These are phyloP conservation scores for Leptoteleia sp. DNA, from an alignment of 1,140 invertebrate genomes.

Conservation along the genomic window DNA sequence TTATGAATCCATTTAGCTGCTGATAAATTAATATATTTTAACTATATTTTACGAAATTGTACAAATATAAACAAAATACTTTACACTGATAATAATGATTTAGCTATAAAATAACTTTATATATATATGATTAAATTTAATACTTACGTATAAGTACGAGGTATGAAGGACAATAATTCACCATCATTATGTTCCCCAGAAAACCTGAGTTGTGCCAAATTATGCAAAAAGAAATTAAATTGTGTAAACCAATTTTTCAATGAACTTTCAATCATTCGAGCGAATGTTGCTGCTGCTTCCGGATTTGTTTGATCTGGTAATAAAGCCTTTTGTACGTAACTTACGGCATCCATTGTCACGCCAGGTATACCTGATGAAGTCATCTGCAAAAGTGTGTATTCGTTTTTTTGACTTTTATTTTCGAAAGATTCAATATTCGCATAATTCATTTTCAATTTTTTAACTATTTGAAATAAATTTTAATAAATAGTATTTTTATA, in stretches of 20 bases:
- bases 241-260: constrained; percentile 95
- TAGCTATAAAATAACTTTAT: not conserved
- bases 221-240: constrained; percentile 99
- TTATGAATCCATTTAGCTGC: no score
- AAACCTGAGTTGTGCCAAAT: constrained; percentile 96
- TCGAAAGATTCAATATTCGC: constrained; percentile 11
- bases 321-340: constrained; percentile 94
- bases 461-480: not conserved
- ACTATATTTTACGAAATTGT: no score
- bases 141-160: constrained; percentile 94
- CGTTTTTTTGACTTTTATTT: constrained; percentile 55
- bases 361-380: constrained; percentile 96
- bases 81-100: not conserved
- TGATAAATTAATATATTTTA: no score
- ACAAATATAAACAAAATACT: no score
- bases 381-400: constrained; percentile 87
- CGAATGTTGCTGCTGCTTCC: constrained; percentile 96
- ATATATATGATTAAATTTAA: not conserved
- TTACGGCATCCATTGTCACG: constrained; percentile 94
- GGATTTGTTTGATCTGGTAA: constrained; percentile 94
- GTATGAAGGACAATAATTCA: constrained; percentile 95
- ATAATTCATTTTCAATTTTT: constrained; percentile 28
- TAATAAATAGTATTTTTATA: no score
- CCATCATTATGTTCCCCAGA: constrained; percentile 91
- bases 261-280: constrained; percentile 94